phyloP scores from a whole-genome alignment of 2,888 invertebrate genomes.

The Cremastinae sp. region DNA sequence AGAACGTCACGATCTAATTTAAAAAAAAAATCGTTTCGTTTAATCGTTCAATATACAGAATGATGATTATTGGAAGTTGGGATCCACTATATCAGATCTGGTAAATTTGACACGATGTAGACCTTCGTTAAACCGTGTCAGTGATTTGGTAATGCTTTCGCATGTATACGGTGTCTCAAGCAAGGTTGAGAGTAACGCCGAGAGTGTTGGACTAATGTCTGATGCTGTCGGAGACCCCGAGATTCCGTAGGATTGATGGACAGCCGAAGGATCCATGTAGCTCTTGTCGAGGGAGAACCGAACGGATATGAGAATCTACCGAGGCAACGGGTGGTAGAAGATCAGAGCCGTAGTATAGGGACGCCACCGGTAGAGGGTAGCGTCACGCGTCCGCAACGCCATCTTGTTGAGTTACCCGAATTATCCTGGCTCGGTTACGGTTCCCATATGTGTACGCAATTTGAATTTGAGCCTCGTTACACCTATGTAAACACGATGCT shows the following conservation, averaged over 20 bases:
- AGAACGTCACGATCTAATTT: too few species aligned
- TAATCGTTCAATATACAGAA: too few species aligned
- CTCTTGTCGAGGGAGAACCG: conserved; percentile 3
- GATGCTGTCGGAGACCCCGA: conserved; percentile 5
- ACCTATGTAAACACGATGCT: conserved; percentile 15
- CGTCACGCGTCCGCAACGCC: conserved; percentile 42
- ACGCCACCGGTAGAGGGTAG: conserved; percentile 38
- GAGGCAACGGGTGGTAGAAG: too few species aligned
- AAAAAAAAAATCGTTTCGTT: too few species aligned
- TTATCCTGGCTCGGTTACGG: conserved; percentile 20
- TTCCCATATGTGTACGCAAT: conserved; percentile 41
- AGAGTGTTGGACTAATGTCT: conserved; percentile 1
- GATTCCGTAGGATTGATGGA: conserved; percentile 51
- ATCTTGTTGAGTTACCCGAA: conserved; percentile 26
- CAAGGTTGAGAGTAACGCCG: background rate
- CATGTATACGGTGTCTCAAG: background rate
- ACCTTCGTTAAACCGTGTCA: background rate
- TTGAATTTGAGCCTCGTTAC: conserved; percentile 42
- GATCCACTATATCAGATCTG: too few species aligned
- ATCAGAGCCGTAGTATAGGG: conserved; percentile 30
- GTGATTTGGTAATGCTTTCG: background rate
- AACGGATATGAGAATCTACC: conserved; percentile 15
- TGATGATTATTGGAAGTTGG: too few species aligned
- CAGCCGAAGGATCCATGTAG: conserved; percentile 32
- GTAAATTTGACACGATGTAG: too few species aligned